A percentile compares a stretch with the other conserved stretches of the same genome.
Evolutionary conservation across 1,140 invertebrate genomes (phyloP).

Genomic region (Dinoponera quadriceps): DNA sequence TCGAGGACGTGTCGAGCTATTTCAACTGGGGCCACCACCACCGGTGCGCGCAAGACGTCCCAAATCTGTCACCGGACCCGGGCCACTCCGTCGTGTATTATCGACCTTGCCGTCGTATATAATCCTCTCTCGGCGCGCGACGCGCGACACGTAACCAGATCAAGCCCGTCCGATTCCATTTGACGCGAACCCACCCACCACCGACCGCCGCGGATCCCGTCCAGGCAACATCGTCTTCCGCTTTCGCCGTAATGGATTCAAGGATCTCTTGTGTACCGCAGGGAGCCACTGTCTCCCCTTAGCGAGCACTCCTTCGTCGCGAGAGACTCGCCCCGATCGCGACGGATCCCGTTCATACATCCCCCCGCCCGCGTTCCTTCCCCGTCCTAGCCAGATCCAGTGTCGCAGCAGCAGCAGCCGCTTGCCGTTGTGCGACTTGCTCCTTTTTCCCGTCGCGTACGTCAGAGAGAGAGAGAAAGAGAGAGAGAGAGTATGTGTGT

Average conservation of each 20-base stretch:
- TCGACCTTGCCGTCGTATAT: slow-evolving; percentile 57
- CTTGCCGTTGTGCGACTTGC: slow-evolving; percentile 28
- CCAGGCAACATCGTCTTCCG: slow-evolving; percentile 48
- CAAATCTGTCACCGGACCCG: slow-evolving; percentile 21
- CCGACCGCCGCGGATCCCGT: slow-evolving; percentile 45
- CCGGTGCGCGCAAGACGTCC: slow-evolving; percentile 15
- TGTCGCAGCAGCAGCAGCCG: neutral
- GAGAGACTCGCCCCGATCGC: slow-evolving; percentile 37
- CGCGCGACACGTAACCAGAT: slow-evolving; percentile 59
- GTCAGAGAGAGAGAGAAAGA: slow-evolving; percentile 1
- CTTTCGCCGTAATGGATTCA: slow-evolving; percentile 53
- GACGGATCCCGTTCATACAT: slow-evolving; percentile 45
- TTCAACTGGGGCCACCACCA: no score
- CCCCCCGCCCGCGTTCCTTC: slow-evolving; percentile 5
- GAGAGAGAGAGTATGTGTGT: no score
- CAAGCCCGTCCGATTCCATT: slow-evolving; percentile 42
- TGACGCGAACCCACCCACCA: slow-evolving; percentile 59
- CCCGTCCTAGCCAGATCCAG: neutral
- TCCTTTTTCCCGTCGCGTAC: slow-evolving; percentile 47
- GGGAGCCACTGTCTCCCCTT: slow-evolving; percentile 15
- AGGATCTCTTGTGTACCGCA: slow-evolving; percentile 44
- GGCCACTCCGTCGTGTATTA: slow-evolving; percentile 38
- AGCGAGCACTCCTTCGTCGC: slow-evolving; percentile 16
- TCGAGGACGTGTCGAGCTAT: no score
- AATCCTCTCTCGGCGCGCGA: slow-evolving; percentile 53